Evolutionary conservation across 2,888 invertebrate species (phyloP).

Genomic region (Apodemia duryi): DNA sequence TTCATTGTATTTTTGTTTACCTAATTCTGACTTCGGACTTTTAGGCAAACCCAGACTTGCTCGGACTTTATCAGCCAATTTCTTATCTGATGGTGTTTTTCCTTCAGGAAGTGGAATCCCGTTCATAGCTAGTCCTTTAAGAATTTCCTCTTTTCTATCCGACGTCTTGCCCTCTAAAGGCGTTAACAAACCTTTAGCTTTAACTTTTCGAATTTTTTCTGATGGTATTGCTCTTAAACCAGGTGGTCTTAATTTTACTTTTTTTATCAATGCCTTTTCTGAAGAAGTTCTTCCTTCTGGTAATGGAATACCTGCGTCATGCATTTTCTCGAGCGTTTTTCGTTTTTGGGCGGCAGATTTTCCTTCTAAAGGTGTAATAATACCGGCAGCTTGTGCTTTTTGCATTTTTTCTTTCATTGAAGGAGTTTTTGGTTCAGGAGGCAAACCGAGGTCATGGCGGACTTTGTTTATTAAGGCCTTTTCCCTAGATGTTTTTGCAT

Average conservation of each 20-base stretch:
- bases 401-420: constrained; percentile 37
- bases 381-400: constrained; percentile 30
- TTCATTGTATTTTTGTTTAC: constrained; percentile 27
- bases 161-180: constrained; percentile 35
- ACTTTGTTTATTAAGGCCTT: constrained; percentile 37
- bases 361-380: constrained; percentile 35
- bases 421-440: constrained; percentile 35
- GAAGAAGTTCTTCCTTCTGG: constrained; percentile 22
- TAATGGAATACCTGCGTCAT: constrained; percentile 35
- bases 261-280: neutral
- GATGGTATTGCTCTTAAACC: neutral
- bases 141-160: constrained; percentile 33
- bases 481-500: constrained; percentile 39
- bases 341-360: constrained; percentile 34
- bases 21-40: constrained; percentile 26
- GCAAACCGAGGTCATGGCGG: constrained; percentile 31
- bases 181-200: constrained; percentile 18
- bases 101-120: constrained; percentile 36
- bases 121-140: constrained; percentile 34
- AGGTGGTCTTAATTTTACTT: neutral
- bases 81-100: constrained; percentile 35
- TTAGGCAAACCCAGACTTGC: constrained; percentile 30
- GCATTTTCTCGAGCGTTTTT: constrained; percentile 39
- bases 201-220: constrained; percentile 26
- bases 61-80: constrained; percentile 29